phyloP scores from a whole-genome alignment of 35 echinoderm and acorn worm genomes.

The Ptychodera flava region DNA sequence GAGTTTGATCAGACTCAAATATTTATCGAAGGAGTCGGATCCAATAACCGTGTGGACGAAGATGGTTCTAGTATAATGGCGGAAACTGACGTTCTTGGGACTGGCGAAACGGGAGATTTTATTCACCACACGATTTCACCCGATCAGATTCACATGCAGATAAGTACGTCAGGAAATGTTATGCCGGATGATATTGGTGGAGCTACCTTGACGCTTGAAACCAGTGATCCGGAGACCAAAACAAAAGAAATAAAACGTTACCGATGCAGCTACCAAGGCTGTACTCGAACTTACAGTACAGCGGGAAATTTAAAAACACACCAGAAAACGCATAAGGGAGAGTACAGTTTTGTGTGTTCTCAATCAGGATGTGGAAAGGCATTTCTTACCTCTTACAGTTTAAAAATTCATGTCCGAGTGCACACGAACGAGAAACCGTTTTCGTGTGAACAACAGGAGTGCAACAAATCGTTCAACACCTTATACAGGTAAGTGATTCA shows the following conservation, averaged over 20 bases:
- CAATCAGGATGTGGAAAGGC: constrained; percentile 96
- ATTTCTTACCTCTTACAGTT: constrained; percentile 92
- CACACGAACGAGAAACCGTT: constrained; percentile 98
- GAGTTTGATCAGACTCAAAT: background rate
- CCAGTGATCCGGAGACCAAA: constrained; percentile 81
- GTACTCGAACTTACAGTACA: constrained; percentile 68
- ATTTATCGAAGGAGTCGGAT: background rate
- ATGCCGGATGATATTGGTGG: constrained; percentile 89
- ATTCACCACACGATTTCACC: constrained; percentile 89
- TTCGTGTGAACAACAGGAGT: constrained; percentile 80
- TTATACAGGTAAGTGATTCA: constrained; percentile 65
- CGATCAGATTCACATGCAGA: constrained; percentile 97
- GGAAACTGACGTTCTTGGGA: background rate
- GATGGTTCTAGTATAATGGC: background rate
- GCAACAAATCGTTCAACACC: constrained; percentile 97
- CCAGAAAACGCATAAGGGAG: constrained; percentile 89
- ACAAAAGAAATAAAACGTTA: constrained; percentile 68
- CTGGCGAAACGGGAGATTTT: constrained; percentile 43
- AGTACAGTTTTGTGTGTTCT: constrained; percentile 85
- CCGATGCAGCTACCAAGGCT: constrained; percentile 7
- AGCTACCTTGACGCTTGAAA: constrained; percentile 76
- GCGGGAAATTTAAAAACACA: constrained; percentile 96
- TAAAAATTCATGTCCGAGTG: constrained; percentile 98
- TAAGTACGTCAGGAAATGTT: constrained; percentile 69
- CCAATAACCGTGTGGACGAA: background rate